Conservation (phyloP, 2,888 invertebrate genomes). For the Pristionchus fissidentatus region DNA sequence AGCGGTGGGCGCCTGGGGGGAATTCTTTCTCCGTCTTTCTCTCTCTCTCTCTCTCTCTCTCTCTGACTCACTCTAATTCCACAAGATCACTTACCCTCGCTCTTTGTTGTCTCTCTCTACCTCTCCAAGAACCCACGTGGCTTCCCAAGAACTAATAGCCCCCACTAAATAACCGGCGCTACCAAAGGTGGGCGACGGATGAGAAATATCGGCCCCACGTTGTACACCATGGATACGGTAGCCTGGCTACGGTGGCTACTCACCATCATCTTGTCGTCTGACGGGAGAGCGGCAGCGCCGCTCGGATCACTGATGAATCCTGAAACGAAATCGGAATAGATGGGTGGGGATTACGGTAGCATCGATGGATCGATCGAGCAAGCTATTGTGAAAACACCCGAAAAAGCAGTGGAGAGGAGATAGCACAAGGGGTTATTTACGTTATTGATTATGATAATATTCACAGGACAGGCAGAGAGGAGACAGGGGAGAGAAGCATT, state of each 20-base stretch:
- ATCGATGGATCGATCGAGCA: background rate
- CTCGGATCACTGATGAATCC: slow-evolving; percentile 30
- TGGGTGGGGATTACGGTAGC: slow-evolving; percentile 40
- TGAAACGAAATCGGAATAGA: slow-evolving; percentile 31
- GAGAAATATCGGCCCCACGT: background rate
- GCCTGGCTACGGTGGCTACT: background rate
- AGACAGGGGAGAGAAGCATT: background rate
- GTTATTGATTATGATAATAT: too few species aligned
- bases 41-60: background rate
- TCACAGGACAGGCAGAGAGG: background rate
- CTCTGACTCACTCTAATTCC: slow-evolving; percentile 19
- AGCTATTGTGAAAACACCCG: background rate
- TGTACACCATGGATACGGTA: slow-evolving; percentile 33
- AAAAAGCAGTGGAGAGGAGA: background rate
- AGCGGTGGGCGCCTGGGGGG: too few species aligned
- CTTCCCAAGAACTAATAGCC: background rate
- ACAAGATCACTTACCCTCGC: background rate
- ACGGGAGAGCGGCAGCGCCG: slow-evolving; percentile 39
- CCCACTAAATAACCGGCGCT: background rate
- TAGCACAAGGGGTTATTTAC: background rate
- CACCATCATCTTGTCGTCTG: slow-evolving; percentile 41
- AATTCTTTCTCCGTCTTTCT: too few species aligned
- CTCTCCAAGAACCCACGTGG: background rate
- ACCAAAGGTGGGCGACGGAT: background rate
- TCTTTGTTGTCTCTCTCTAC: background rate